Evolutionary conservation across 2,888 invertebrate species (phyloP), one percentile per base, ranked within the genome.

Genomic region (Julus scanicus): DNA sequence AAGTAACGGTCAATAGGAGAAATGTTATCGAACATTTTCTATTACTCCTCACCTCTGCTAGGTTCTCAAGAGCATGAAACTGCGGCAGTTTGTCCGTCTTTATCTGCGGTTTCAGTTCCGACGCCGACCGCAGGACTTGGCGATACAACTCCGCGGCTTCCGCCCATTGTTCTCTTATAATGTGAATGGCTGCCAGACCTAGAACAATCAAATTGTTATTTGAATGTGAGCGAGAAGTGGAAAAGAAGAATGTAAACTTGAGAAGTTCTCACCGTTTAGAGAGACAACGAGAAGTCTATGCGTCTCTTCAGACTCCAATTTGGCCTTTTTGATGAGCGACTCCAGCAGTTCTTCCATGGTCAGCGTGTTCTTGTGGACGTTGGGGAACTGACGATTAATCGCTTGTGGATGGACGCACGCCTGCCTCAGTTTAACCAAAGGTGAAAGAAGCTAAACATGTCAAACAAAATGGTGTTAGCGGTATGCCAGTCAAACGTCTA

Each of bases 381-480:
- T 92, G 88, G 94, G 91, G 91, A 94, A 94, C 87, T 93, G 93
- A 9, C 94, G 94, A 89, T 93, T 92, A 4, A 94, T 94, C 88
- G 94, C 93, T 91, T 94, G 94, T 0, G 96, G 95, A 91, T 95
- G 94, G 15, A 94, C 94, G 91, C 96, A 96, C 1, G 95, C 95
- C 92, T 95, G 95, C 0, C 96, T 93, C 88, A 96, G 92, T 88
- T 94, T 93, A 87, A 94, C 91, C 88, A 96, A 92, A 0, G 96
- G 96, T 85, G 93, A 93, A 90, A 96, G 91, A 87, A 96, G 90
- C 93, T 94, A 15, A n/a, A n/a, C n/a, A n/a, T n/a, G n/a, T n/a
- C n/a, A n/a, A n/a, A n/a, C n/a, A n/a, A n/a, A n/a, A n/a, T n/a
- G n/a, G n/a, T n/a, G n/a, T n/a, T n/a, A n/a, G n/a, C n/a, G n/a